Evolutionary conservation across 30 jellyfish, hydroid and myxozoan species (phyloP).

Genomic region (Mastigias papua): DNA sequence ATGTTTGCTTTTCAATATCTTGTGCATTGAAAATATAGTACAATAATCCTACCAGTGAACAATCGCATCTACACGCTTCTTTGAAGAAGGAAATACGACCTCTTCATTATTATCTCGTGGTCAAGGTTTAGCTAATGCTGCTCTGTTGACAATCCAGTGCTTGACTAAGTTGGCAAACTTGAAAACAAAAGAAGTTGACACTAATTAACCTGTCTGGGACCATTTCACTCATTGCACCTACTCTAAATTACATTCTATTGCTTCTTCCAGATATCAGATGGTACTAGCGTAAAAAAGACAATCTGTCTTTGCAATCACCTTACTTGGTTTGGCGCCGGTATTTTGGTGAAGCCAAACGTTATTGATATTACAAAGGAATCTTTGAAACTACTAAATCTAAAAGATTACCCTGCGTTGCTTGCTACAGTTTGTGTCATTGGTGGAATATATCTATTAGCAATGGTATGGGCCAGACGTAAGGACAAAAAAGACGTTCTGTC

Average conservation of each 20-base stretch:
- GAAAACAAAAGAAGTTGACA: no score
- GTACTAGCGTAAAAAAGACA: conserved; percentile 55
- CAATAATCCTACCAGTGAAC: no score
- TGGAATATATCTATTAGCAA: conserved; percentile 60
- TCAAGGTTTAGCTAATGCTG: no score
- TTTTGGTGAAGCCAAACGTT: conserved; percentile 70
- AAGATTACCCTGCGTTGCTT: conserved; percentile 83
- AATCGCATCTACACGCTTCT: no score
- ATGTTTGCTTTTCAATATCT: not conserved
- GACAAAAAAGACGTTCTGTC: conserved; percentile 61
- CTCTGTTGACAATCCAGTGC: no score
- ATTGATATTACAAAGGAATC: conserved; percentile 55
- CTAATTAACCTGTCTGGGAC: no score
- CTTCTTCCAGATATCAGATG: conserved; percentile 42
- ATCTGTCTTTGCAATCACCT: conserved; percentile 83
- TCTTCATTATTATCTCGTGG: no score
- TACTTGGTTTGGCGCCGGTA: conserved; percentile 89
- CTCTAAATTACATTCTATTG: not conserved
- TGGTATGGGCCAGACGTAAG: conserved; percentile 81
- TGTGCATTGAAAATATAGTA: no score
- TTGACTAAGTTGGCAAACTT: no score
- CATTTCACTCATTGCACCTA: no score
- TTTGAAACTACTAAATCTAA: conserved; percentile 45
- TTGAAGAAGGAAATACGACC: no score
- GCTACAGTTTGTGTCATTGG: conserved; percentile 75